A percentile compares a stretch with the other conserved stretches of the same genome.
These are phyloP conservation scores for Lepus americanus DNA, from an alignment of 2,113 vertebrate species.

Conservation along the genomic window DNA sequence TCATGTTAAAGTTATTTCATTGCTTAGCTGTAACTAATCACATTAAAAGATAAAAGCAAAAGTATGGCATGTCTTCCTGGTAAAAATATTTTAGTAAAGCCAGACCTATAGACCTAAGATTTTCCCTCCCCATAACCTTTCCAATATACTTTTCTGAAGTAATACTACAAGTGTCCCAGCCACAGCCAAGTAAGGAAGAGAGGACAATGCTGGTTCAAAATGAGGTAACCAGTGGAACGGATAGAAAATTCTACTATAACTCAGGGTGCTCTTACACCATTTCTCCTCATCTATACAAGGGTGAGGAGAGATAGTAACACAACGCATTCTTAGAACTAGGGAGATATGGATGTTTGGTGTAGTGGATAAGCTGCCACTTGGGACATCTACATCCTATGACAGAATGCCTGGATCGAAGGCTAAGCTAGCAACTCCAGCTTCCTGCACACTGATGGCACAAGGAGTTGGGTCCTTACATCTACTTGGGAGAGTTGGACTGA, in stretches of 20 bases:
- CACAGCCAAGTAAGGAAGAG: background rate
- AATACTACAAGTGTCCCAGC: background rate
- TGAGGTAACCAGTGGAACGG: background rate
- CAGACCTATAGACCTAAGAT: background rate
- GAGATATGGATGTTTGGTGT: too few relatives aligned
- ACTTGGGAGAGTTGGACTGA: too few relatives aligned
- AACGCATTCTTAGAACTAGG: background rate
- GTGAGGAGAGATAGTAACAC: accelerated
- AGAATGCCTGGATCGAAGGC: too few relatives aligned
- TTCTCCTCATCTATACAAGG: background rate
- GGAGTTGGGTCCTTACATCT: too few relatives aligned
- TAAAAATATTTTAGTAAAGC: background rate
- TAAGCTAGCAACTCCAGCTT: too few relatives aligned
- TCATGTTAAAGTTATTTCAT: background rate
- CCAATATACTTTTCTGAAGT: background rate
- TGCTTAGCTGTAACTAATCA: conserved; percentile 13
- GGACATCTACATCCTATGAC: too few relatives aligned
- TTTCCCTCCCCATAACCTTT: background rate
- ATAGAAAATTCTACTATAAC: background rate
- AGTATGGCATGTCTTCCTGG: background rate
- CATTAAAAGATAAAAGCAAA: background rate
- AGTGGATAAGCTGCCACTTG: too few relatives aligned
- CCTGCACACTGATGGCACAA: too few relatives aligned
- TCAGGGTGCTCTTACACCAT: background rate
- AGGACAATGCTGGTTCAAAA: background rate